These are phyloP conservation scores for Pasiphila rectangulata DNA, from an alignment of 2,888 invertebrate species.

Conservation along the genomic window DNA sequence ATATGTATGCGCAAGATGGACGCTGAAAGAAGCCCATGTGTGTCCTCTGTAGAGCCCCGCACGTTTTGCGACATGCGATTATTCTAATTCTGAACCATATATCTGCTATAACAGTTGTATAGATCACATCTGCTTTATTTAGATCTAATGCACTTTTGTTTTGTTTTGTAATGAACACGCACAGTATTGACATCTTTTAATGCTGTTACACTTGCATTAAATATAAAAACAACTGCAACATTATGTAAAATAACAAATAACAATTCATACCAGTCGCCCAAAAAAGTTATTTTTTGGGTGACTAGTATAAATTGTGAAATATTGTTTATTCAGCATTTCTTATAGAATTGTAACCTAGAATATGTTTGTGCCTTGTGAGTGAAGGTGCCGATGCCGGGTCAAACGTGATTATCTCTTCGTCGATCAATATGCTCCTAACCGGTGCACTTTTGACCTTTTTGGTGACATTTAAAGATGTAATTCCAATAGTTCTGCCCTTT, in stretches of 20 bases:
- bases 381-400: conserved; percentile 6
- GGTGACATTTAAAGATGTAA: conserved; percentile 21
- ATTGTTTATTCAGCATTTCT: too few relatives aligned
- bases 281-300: too few relatives aligned
- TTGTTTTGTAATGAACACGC: conserved; percentile 42
- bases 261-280: too few relatives aligned
- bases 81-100: conserved; percentile 64
- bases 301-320: neutral
- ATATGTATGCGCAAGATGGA: conserved; percentile 59
- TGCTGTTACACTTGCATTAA: neutral
- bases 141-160: conserved; percentile 54
- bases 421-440: conserved; percentile 23
- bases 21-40: conserved; percentile 57
- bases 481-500: conserved; percentile 15
- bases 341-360: neutral
- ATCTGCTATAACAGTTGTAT: conserved; percentile 41
- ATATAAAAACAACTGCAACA: neutral
- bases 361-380: conserved; percentile 2
- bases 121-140: conserved; percentile 58
- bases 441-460: conserved; percentile 29
- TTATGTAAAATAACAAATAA: too few relatives aligned
- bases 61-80: conserved; percentile 53
- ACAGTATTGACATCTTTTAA: conserved; percentile 8
- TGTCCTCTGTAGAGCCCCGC: conserved; percentile 42
- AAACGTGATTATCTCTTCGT: conserved; percentile 15